phyloP scores from a whole-genome alignment of 2,888 invertebrate genomes.

The Ypsolopha sequella region DNA sequence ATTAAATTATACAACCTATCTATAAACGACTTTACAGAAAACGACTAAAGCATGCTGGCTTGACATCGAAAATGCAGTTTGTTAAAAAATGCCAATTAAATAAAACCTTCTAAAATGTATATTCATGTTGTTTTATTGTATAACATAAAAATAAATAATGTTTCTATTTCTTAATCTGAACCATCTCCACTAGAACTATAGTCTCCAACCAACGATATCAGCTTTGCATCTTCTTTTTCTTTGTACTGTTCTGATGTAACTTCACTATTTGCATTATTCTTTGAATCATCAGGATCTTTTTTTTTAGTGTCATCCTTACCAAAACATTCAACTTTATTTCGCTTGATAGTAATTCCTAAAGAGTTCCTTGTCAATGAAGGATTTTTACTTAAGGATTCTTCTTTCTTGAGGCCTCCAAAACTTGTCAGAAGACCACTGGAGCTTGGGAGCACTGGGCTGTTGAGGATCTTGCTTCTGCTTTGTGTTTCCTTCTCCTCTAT shows the following conservation, averaged over 20 bases:
- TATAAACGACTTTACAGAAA: neutral
- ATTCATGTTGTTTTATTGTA: conserved; percentile 1
- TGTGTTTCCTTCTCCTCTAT: conserved; percentile 69
- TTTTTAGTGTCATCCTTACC: too few species aligned
- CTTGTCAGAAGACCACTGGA: conserved; percentile 55
- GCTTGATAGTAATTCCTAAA: conserved; percentile 51
- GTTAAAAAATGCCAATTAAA: conserved; percentile 12
- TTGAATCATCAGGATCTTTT: conserved; percentile 2
- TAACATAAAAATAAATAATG: neutral
- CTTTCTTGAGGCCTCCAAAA: conserved; percentile 69
- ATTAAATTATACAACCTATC: too few species aligned
- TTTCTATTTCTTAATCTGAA: conserved; percentile 22
- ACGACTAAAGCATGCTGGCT: conserved; percentile 7
- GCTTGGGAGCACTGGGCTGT: conserved; percentile 68
- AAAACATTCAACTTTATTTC: conserved; percentile 5
- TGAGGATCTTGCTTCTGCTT: conserved; percentile 61
- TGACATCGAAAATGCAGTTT: conserved; percentile 14
- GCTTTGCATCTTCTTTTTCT: neutral
- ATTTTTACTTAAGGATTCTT: conserved; percentile 58
- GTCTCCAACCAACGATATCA: conserved; percentile 36
- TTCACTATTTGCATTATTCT: conserved; percentile 8
- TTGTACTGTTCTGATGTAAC: neutral
- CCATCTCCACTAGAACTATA: conserved; percentile 52
- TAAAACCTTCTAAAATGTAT: conserved; percentile 8
- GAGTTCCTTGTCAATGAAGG: conserved; percentile 35